Evolutionary conservation across 2,797 vertebrate species (phyloP), one percentile per base, ranked within the genome.

Genomic region (Catostomus latipinnis): DNA sequence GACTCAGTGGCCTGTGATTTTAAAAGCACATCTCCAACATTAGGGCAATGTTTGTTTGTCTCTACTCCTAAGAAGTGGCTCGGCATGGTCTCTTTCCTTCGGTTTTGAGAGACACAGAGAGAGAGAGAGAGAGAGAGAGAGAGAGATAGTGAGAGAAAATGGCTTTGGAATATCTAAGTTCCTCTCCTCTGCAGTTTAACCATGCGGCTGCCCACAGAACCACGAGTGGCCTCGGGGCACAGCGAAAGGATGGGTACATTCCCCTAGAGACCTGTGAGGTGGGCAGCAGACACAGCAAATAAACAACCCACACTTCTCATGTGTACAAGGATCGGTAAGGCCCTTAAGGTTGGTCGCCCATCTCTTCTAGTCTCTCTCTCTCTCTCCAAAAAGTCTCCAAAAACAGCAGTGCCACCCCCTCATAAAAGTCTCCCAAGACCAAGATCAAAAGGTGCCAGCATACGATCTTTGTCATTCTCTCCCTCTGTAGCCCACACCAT

Each of bases 11-110:
- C 88, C 87, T 91, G 86, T 87, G 91, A 91, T 89, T 93, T 93
- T 92, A 93, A 92, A 91, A 93, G 91, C 89, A 90, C 87, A 88
- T 91, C 82, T 90, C 83, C 88, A 82, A 86, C 88, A 88, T 88
- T 84, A 88, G 85, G 83, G 89, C 83, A 86, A 84, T 84, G 88
- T 88, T 91, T 92, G 88, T 93, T 91, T 91, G 86, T 76, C 80
- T 87, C 78, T 62, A 76, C 85, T 85, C 76, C 6, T 70, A 87
- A 77, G 87, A 83, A 83, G 82, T 87, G 84, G 85, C 81, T 6
- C 84, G 61, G 83, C 79, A 43, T 75, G 58, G 50, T 80, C 34
- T 48, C 50, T 65, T 76, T 69, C 83, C 86, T 88, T 84, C 79
- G 56, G 75, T 81, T 88, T 69, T 49, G 16, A 22, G 75, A 89